Conservation (phyloP, 2,797 vertebrate genomes). For the Phylloscopus collybita region DNA sequence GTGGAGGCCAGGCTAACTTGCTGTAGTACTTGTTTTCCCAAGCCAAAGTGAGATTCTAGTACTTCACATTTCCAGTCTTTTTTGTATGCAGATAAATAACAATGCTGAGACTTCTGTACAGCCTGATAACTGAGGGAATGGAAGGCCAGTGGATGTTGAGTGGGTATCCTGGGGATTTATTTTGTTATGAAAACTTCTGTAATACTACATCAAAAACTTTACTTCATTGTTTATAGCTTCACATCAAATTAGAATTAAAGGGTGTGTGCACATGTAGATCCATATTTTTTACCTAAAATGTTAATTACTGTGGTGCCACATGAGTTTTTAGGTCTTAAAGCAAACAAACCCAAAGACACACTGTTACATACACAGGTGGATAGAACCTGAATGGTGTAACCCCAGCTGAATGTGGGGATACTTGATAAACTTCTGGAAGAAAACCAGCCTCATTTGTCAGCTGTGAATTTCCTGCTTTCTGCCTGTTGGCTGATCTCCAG, state of each 20-base stretch:
- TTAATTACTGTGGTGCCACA: not conserved
- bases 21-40: not conserved
- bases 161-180: not conserved
- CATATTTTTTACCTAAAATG: not conserved
- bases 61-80: not conserved
- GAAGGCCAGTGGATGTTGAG: not conserved
- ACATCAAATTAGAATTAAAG: not conserved
- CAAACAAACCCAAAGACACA: not conserved
- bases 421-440: not conserved
- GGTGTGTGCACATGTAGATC: not conserved
- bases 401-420: not conserved
- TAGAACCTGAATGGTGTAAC: not conserved
- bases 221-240: not conserved
- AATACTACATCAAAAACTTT: not conserved
- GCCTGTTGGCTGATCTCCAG: not conserved
- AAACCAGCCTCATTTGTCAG: not conserved
- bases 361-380: not conserved
- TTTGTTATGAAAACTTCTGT: not conserved
- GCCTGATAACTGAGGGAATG: not conserved
- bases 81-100: not conserved
- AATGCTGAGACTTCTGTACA: not conserved
- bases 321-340: not conserved
- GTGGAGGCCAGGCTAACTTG: rapidly evolving
- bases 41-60: not conserved
- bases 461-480: not conserved